These are phyloP conservation scores for Podargus strigoides DNA, from an alignment of 2,797 vertebrate genomes.

Conservation along the genomic window DNA sequence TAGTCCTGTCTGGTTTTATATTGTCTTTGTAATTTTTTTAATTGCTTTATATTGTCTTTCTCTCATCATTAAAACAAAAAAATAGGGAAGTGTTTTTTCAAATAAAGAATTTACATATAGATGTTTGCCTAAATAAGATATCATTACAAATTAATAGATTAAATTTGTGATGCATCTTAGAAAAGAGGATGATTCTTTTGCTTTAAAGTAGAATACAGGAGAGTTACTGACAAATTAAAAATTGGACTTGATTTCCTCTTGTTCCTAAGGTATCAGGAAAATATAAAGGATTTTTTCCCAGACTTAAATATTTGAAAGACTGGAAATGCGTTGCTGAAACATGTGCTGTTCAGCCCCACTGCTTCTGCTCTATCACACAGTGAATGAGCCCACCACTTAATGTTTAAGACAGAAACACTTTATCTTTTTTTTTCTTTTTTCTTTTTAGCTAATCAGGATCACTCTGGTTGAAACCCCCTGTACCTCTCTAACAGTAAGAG, in stretches of 20 bases:
- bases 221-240: not conserved
- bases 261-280: not conserved
- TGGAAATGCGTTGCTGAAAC: not conserved
- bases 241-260: not conserved
- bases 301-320: not conserved
- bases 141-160: not conserved
- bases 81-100: not conserved
- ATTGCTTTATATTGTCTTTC: not conserved
- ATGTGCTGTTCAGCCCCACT: not conserved
- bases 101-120: not conserved
- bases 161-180: not conserved
- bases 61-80: not conserved
- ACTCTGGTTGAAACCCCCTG: not conserved
- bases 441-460: not conserved
- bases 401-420: slow-evolving; percentile 4
- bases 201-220: not conserved
- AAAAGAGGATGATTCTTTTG: not conserved
- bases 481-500: slow-evolving; percentile 15
- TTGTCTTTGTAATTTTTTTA: not conserved
- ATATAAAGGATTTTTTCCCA: not conserved
- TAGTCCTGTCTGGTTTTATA: not conserved
- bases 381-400: not conserved
- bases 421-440: not conserved
- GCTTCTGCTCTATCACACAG: fast-evolving
- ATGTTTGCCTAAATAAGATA: not conserved